Evolutionary conservation across 64 coral and sea anemone species (phyloP).

Genomic region (Actinia equina): DNA sequence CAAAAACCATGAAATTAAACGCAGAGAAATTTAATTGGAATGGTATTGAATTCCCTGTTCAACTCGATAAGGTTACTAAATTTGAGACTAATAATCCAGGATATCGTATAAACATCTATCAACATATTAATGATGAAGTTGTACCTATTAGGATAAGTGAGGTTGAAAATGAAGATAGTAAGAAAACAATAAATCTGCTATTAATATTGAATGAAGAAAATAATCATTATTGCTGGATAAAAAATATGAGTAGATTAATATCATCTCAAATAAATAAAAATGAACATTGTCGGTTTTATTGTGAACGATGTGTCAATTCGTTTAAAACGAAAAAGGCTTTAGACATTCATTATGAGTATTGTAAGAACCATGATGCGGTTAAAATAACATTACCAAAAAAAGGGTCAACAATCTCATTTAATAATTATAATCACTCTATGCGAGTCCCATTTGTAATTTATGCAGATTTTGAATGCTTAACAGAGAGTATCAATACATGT

Average conservation of each 20-base stretch:
- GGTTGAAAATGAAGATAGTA: no score
- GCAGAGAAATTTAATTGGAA: neutral
- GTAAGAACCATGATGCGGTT: neutral
- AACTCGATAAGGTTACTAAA: neutral
- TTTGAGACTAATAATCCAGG: slow-evolving; percentile 21
- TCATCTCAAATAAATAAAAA: neutral
- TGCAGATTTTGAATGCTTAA: slow-evolving; percentile 28
- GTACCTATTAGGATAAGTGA: slow-evolving; percentile 3
- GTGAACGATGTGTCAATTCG: neutral
- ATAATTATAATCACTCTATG: slow-evolving; percentile 2
- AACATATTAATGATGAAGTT: neutral
- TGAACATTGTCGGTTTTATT: neutral
- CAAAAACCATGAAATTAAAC: neutral
- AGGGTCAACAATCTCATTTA: neutral
- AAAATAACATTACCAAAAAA: neutral
- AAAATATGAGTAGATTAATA: neutral
- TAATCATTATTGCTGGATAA: slow-evolving; percentile 22
- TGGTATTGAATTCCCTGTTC: slow-evolving; percentile 13
- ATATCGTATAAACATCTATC: neutral
- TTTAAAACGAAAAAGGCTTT: neutral
- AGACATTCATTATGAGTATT: slow-evolving; percentile 9
- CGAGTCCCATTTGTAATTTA: slow-evolving; percentile 30
- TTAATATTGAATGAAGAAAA: slow-evolving; percentile 16
- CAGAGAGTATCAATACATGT: neutral
- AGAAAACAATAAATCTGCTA: neutral